phyloP scores from a whole-genome alignment of 2,797 vertebrate species.

The Silurus lanzhouensis region DNA sequence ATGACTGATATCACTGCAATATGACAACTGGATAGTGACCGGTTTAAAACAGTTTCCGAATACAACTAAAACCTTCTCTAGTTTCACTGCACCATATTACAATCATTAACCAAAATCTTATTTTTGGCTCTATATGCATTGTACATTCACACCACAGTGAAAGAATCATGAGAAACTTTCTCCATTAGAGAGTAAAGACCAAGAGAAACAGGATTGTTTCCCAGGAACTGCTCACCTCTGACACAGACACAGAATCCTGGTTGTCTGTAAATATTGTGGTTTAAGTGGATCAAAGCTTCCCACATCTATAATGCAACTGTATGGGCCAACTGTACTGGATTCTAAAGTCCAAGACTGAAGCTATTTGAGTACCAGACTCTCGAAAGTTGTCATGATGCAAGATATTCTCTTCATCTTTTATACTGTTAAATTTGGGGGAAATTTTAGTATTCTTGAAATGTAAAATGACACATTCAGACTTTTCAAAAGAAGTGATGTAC shows the following conservation, averaged over 20 bases:
- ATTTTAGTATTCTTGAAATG: not conserved
- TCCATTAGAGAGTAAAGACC: not conserved
- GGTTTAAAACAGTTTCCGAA: not conserved
- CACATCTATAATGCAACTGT: not conserved
- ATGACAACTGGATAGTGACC: not conserved
- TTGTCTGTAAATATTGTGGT: not conserved
- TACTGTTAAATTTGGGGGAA: too few species aligned
- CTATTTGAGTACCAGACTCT: not conserved
- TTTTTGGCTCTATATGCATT: not conserved
- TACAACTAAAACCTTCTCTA: too few species aligned
- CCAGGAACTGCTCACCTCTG: not conserved
- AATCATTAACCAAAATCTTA: not conserved
- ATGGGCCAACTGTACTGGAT: not conserved
- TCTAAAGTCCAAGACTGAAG: not conserved
- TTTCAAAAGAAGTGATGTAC: not conserved
- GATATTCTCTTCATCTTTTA: not conserved
- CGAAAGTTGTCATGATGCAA: not conserved
- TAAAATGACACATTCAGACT: not conserved
- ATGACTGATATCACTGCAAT: not conserved
- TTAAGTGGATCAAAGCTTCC: not conserved
- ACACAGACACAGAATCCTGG: not conserved
- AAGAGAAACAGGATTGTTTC: not conserved
- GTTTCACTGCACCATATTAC: not conserved
- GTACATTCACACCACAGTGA: not conserved
- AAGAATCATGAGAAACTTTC: not conserved